Evolutionary conservation across 2,888 invertebrate genomes (phyloP), one percentile per base, ranked within the genome.

Genomic region (Scaptodrosophila latifasciaeformis): DNA sequence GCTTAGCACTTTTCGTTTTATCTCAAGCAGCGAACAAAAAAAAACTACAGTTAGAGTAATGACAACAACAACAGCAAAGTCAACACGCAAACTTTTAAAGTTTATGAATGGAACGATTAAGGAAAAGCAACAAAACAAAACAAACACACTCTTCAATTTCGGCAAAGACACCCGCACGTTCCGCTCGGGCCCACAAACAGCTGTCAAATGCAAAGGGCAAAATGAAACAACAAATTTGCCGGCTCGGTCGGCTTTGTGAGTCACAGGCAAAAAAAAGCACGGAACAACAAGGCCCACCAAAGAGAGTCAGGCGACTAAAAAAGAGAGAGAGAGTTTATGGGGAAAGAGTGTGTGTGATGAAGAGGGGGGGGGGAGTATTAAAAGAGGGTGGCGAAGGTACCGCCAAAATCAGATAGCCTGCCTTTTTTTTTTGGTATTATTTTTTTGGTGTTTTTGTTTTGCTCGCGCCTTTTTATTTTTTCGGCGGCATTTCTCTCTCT

Each of bases 101-200:
- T 61, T 69, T 59, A 70, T 70, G 70, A 72, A 71, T 74, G 74
- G 49, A 64, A 29, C 42, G 54, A 50, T 46, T 52, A 42, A 47
- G 18, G n/a, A n/a, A n/a, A n/a, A n/a, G n/a, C n/a, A n/a, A n/a
- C n/a, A n/a, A n/a, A n/a, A n/a, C n/a, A n/a, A n/a, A n/a, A n/a
- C n/a, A n/a, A n/a, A n/a, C n/a, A n/a, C n/a, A n/a, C n/a, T n/a
- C n/a, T n/a, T n/a, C n/a, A n/a, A n/a, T n/a, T n/a, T n/a, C n/a
- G n/a, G n/a, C 17, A 18, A 13, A 2, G 13, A 13, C 7, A 17
- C 40, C 40, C 40, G 40, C 40, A 24, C 40, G 24, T 10, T 40
- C 40, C 24, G 40, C 40, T 13, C 40, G 5, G 9, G 17, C 40
- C 19, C 10, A 10, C 40, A 37, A 37, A 37, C 18, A 17, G 10